phyloP scores from a whole-genome alignment of 2,797 vertebrate genomes.

The Chaunax sp. region DNA sequence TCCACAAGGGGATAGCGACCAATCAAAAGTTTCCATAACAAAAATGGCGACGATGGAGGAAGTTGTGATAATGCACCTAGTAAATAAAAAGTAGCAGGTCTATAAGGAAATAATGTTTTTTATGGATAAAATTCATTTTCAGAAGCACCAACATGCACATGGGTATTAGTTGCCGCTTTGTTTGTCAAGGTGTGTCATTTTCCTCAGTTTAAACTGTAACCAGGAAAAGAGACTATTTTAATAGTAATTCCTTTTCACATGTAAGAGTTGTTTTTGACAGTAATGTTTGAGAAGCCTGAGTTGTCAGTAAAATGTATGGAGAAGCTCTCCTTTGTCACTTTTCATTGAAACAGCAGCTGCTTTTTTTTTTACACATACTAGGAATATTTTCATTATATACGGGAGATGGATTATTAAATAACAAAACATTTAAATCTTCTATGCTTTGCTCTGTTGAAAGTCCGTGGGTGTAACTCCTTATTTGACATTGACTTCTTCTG shows the following conservation, averaged over 20 bases:
- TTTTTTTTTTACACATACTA: conserved; percentile 24
- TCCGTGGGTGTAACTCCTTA: background rate
- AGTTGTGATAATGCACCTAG: too few species aligned
- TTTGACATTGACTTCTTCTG: background rate
- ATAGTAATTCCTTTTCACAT: conserved; percentile 2
- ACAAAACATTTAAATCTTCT: background rate
- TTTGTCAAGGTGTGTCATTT: conserved; percentile 33
- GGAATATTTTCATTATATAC: conserved; percentile 6
- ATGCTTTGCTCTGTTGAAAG: background rate
- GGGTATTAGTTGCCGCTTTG: conserved; percentile 16
- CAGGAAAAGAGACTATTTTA: conserved; percentile 20
- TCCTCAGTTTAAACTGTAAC: conserved; percentile 23
- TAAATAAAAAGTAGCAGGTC: too few species aligned
- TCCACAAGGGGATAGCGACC: too few species aligned
- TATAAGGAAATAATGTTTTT: too few species aligned
- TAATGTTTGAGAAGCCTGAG: background rate
- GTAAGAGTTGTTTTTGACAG: conserved; percentile 15
- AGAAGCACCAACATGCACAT: conserved; percentile 7
- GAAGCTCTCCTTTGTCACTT: too few species aligned
- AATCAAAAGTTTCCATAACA: too few species aligned
- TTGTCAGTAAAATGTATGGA: too few species aligned
- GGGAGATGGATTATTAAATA: background rate
- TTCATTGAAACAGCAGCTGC: conserved; percentile 1
- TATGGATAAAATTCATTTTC: too few species aligned
- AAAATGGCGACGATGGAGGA: too few species aligned